phyloP scores from a whole-genome alignment of 2,888 invertebrate genomes.

The Caenorhabditis imperialis region DNA sequence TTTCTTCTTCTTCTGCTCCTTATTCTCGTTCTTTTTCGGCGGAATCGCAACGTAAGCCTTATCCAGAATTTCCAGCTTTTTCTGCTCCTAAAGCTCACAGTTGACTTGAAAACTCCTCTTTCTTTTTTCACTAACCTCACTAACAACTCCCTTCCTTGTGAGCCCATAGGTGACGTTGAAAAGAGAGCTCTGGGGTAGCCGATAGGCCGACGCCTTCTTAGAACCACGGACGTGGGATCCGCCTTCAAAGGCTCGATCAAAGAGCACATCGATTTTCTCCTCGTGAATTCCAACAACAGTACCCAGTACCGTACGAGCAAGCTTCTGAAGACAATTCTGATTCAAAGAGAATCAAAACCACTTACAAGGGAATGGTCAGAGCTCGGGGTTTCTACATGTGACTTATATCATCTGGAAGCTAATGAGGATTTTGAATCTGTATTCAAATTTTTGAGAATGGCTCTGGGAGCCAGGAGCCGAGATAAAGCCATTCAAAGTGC shows the following conservation, averaged over 20 bases:
- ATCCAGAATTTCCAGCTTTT: conserved; percentile 11
- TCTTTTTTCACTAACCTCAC: too few species aligned
- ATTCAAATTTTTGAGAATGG: too few species aligned
- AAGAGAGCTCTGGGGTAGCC: conserved; percentile 51
- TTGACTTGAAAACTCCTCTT: too few species aligned
- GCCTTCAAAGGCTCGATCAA: conserved; percentile 86
- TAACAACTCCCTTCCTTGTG: conserved; percentile 29
- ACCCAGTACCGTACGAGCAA: conserved; percentile 81
- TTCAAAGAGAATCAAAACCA: background rate
- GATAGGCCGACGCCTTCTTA: conserved; percentile 25
- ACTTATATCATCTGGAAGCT: too few species aligned
- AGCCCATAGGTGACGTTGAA: conserved; percentile 62
- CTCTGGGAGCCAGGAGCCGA: too few species aligned
- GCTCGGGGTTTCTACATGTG: too few species aligned
- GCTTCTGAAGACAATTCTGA: conserved; percentile 81
- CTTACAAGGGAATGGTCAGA: too few species aligned
- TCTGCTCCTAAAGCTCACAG: too few species aligned
- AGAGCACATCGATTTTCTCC: conserved; percentile 85
- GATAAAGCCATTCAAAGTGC: too few species aligned
- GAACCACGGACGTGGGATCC: conserved; percentile 79
- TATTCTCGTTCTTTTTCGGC: conserved; percentile 26
- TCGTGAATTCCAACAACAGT: conserved; percentile 83
- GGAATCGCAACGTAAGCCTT: conserved; percentile 22
- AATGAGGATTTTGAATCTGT: too few species aligned
- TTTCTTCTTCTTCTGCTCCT: conserved; percentile 8